Evolutionary conservation across 2,888 invertebrate genomes (phyloP).

Genomic region (Acronicta alni): DNA sequence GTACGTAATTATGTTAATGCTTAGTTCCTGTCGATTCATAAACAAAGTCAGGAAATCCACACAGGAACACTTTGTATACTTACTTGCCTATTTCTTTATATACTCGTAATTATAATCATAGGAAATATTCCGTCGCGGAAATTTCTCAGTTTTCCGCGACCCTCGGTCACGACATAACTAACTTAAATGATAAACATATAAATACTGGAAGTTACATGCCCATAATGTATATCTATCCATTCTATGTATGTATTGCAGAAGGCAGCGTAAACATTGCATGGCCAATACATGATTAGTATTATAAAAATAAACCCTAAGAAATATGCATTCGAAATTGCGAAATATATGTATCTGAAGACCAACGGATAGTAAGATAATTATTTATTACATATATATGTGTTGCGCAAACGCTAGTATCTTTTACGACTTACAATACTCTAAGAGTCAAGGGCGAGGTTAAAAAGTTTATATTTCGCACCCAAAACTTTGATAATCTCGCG

Average conservation of each 20-base stretch:
- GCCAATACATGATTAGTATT: slow-evolving; percentile 17
- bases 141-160: slow-evolving; percentile 44
- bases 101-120: not conserved
- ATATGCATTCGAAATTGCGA: slow-evolving; percentile 15
- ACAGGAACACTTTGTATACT: slow-evolving; percentile 3
- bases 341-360: slow-evolving; percentile 22
- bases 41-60: slow-evolving; percentile 21
- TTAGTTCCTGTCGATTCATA: slow-evolving; percentile 1
- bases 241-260: not conserved
- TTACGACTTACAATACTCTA: slow-evolving; percentile 49
- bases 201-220: slow-evolving; percentile 22
- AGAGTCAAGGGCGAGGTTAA: slow-evolving; percentile 59
- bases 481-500: slow-evolving; percentile 56
- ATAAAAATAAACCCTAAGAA: slow-evolving; percentile 10
- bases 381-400: slow-evolving; percentile 46
- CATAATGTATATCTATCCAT: not conserved
- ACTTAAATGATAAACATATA: slow-evolving; percentile 48
- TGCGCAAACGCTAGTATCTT: slow-evolving; percentile 54
- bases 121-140: slow-evolving; percentile 12
- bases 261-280: slow-evolving; percentile 22
- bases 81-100: not conserved
- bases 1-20: not conserved
- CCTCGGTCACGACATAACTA: slow-evolving; percentile 51
- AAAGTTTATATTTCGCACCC: slow-evolving; percentile 52
- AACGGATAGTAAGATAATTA: slow-evolving; percentile 36